Conservation (phyloP, 1,140 invertebrate genomes). For the Macrobrachium rosenbergii region DNA sequence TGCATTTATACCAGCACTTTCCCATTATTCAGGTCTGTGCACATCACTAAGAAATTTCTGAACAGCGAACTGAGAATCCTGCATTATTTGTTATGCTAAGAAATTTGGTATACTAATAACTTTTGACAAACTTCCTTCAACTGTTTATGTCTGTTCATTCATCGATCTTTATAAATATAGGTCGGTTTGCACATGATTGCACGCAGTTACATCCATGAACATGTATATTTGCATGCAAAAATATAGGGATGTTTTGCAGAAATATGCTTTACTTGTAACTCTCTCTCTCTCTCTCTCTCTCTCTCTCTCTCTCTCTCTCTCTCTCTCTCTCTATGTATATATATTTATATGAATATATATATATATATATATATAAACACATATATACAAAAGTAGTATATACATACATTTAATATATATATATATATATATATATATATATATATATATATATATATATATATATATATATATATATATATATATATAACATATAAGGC, state of each 20-base stretch:
- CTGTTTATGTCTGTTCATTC: too few species aligned
- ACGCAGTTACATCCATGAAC: background rate
- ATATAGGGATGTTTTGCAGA: background rate
- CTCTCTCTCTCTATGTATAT: background rate
- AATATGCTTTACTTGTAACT: background rate
- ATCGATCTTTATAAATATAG: too few species aligned
- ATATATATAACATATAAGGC: background rate
- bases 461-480: background rate
- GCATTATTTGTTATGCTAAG: too few species aligned
- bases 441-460: background rate
- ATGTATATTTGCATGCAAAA: background rate
- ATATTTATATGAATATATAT: background rate
- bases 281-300: background rate
- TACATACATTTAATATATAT: too few species aligned
- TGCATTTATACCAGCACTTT: too few species aligned
- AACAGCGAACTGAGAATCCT: too few species aligned
- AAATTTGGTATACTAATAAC: too few species aligned
- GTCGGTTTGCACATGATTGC: too few species aligned
- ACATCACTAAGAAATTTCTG: too few species aligned
- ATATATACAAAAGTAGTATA: too few species aligned
- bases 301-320: background rate
- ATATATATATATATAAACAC: conserved; percentile 3
- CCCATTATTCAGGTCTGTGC: too few species aligned
- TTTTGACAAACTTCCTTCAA: too few species aligned
- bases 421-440: background rate